Evolutionary conservation across 2,113 vertebrate species (phyloP), one percentile per base, ranked within the genome.

Genomic region (Acanthochromis polyacanthus): DNA sequence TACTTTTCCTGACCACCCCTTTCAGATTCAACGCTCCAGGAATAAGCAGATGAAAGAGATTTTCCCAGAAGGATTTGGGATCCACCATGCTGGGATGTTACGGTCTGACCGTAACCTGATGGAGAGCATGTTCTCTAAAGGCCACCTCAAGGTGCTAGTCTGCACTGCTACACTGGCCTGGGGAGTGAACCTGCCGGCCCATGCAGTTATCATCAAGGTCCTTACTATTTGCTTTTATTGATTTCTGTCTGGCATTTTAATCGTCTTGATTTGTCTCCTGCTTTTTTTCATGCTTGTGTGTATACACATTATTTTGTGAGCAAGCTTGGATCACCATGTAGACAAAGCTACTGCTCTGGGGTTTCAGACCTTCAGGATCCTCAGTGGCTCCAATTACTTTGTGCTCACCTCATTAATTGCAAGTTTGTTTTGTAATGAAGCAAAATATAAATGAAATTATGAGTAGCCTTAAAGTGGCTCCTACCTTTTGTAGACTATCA

Each of bases 101-200:
- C 94, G 98, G 4, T 94, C 96, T 40, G 98, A 99, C 93, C 96
- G 98, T 71, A 97, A 71, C 80, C 89, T 99, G 81, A 98, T 98
- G 93, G 98, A 99, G 92, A 97, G 87, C 91, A 94, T 98, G 92
- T 99, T 99, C 95, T 97, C 97, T 53, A 96, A 94, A 59, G 97
- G 98, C 5, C 95, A 97, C 86, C 93, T 99, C 71, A 99, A 98
- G 94, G 97, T 98, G 32, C 90, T 99, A 12, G 96, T 99, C 71
- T 99, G 97, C 59, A 99, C 98, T 40, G 98, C 98, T 69, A 99
- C 98, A 0, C 93, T 99, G 10, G 98, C 98, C 87, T 99, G 98
- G 98, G 98, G 98, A 79, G 98, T 99, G 91, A 99, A 99, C 95
- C 95, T 99, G 88, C 98, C 98, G n/a, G 98, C 98, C 30, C 98